Base-by-base conservation (phyloP, 2,888 invertebrate genomes). In the Lomographa bimaculata region DNA sequence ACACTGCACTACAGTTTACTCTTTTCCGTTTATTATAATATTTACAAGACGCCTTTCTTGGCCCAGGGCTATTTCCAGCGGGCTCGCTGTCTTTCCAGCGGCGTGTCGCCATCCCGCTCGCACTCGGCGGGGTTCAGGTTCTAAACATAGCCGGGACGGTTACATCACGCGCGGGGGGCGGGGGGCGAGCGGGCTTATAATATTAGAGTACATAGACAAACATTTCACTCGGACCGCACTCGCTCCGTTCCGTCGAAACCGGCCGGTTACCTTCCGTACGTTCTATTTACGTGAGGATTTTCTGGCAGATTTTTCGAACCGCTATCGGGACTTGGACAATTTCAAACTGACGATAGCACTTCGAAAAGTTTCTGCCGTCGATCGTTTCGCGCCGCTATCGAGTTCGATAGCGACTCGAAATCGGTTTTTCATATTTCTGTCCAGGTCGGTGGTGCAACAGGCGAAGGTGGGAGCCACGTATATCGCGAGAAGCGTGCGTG, bases 31-130 rank as follows among this genome's bases (percentile, higher is more conserved):
- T 86, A 86, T 86, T 86, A 87, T 84, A 89, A 86, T 87, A 87
- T 89, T 84, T 83, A 85, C 79, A 77, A 83, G 76, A 86, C 90
- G 86, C 91, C 91, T 91, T 91, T 91, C 91, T 91, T 91, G 91
- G 91, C 74, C 85, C 80, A 87, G 74, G 77, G 78, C 90, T 89
- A 89, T 89, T 90, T 90, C 90, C 90, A 90, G 89, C 77, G 65
- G 70, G 66, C 57, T 60, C 54, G 63, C 63, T 71, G 71, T 64
- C 71, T 54, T 79, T 82, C 81, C 85, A 84, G 85, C 74, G 59
- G 21, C 58, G 41, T 47, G 32, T 53, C 60, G 60, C 64, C 61
- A 64, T 84, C 87, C 63, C 80, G 58, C 82, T 50, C 70, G 62
- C 48, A 21, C 46, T 32, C 46, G 56, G 54, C 8, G 19, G 38